A percentile compares a stretch with the other conserved stretches of the same genome.
Evolutionary conservation across 2,888 invertebrate species (phyloP).

Genomic region (Loripinus fragilis): DNA sequence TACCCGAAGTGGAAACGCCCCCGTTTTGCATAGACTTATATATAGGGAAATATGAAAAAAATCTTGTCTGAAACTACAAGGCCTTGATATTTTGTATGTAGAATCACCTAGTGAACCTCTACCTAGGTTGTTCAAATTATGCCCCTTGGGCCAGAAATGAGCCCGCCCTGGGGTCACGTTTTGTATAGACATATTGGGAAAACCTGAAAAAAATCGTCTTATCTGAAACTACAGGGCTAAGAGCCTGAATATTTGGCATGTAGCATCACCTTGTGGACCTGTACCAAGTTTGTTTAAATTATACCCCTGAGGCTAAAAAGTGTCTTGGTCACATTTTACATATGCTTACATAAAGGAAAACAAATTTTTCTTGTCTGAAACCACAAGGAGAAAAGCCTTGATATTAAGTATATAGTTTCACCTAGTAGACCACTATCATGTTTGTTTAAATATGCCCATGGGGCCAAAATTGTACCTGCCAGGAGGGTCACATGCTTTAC

Average conservation of each 20-base stretch:
- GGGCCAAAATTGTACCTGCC: too few relatives aligned
- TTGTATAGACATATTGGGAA: neutral
- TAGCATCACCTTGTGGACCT: neutral
- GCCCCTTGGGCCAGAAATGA: neutral
- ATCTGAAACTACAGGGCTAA: neutral
- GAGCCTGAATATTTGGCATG: neutral
- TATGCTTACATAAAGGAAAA: neutral
- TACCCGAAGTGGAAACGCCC: neutral
- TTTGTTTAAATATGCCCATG: too few relatives aligned
- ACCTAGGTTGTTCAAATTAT: constrained; percentile 4
- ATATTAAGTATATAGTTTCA: too few relatives aligned
- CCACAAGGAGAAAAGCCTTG: too few relatives aligned
- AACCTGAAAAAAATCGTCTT: neutral
- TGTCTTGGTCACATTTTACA: neutral
- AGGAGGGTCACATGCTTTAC: too few relatives aligned
- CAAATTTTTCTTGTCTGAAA: too few relatives aligned
- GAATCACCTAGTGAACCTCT: constrained; percentile 6
- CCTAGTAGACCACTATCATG: too few relatives aligned
- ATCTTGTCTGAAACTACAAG: neutral
- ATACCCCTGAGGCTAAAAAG: neutral
- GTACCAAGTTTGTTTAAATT: neutral
- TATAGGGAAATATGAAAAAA: neutral
- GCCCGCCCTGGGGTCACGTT: neutral
- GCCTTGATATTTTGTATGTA: neutral
- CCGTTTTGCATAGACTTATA: neutral